These are phyloP conservation scores for Myotis brandtii DNA, from an alignment of 2,113 vertebrate genomes.

Conservation along the genomic window DNA sequence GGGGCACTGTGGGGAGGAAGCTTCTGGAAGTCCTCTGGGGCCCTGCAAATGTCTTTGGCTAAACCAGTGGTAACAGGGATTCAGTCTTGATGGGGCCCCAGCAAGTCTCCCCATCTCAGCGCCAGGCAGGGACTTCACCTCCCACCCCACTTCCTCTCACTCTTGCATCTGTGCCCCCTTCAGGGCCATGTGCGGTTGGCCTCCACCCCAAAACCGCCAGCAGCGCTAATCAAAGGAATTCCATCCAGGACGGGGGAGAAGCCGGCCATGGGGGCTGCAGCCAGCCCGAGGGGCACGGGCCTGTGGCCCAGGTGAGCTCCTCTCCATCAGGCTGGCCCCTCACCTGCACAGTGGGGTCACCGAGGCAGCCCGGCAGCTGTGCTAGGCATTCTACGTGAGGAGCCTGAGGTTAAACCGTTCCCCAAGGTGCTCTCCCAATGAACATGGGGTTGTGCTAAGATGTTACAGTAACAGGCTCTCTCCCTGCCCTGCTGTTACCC, in stretches of 20 bases:
- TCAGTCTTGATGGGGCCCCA: rapidly evolving
- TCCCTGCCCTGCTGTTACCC: background rate
- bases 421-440: background rate
- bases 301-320: background rate
- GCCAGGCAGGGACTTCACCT: background rate
- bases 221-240: background rate
- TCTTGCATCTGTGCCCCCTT: background rate
- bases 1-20: background rate
- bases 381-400: background rate
- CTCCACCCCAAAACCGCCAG: rapidly evolving
- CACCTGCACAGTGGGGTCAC: background rate
- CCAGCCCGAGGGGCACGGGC: too few species aligned
- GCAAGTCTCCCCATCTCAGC: rapidly evolving
- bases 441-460: background rate
- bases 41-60: background rate
- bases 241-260: background rate
- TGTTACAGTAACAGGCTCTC: background rate
- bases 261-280: rapidly evolving
- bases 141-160: background rate
- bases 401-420: background rate
- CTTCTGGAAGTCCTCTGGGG: background rate
- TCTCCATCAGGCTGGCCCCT: background rate
- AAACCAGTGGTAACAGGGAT: background rate
- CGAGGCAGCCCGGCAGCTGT: rapidly evolving
- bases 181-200: too few species aligned